Evolutionary conservation across 37 sponge, comb jelly and placozoan species (phyloP).

Genomic region (Bolinopsis microptera): DNA sequence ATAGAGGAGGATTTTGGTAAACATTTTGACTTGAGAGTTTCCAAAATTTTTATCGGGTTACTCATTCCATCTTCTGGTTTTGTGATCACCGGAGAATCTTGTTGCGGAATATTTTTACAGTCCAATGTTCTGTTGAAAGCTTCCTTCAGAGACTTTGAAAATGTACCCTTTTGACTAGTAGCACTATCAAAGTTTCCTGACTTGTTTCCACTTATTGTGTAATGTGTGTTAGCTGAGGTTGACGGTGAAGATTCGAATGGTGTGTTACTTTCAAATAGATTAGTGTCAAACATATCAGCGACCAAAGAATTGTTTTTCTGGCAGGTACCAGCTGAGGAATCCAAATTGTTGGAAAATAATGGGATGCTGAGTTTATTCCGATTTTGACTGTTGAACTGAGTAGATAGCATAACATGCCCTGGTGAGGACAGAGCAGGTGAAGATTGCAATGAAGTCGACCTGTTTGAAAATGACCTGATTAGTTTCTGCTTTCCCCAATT

Average conservation of each 20-base stretch:
- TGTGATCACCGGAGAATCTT: neutral
- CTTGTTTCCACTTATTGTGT: too few species aligned
- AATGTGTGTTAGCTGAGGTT: too few species aligned
- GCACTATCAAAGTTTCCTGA: neutral
- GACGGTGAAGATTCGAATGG: too few species aligned
- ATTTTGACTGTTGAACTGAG: conserved; percentile 45
- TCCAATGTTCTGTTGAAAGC: neutral
- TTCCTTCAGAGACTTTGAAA: conserved; percentile 21
- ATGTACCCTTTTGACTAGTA: neutral
- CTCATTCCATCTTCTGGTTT: neutral
- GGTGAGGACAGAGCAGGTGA: neutral
- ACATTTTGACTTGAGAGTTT: neutral
- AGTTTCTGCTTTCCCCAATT: neutral
- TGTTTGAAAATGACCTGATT: neutral
- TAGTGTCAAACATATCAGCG: too few species aligned
- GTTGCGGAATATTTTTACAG: neutral
- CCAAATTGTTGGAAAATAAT: neutral
- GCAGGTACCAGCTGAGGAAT: neutral
- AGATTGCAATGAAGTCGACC: neutral
- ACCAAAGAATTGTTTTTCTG: too few species aligned
- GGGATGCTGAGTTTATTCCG: too few species aligned
- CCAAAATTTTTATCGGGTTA: neutral
- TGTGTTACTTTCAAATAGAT: too few species aligned
- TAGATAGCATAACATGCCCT: conserved; percentile 5
- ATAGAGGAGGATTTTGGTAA: neutral